These are phyloP conservation scores for Tinamus major DNA, from an alignment of 2,797 vertebrate species.

Conservation along the genomic window DNA sequence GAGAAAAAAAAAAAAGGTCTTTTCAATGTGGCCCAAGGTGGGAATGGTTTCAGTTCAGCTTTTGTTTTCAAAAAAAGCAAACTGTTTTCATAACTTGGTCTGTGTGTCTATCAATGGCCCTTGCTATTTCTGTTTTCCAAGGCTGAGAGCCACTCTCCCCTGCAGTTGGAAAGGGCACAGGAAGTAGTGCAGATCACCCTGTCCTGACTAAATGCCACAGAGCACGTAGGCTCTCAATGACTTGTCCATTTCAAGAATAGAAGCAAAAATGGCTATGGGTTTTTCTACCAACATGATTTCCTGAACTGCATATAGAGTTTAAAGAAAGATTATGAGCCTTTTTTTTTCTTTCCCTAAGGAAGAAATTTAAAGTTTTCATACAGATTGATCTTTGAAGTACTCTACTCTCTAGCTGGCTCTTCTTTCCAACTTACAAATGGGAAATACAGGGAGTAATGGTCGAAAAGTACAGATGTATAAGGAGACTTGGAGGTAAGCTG, in stretches of 20 bases:
- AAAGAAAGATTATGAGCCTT: fast-evolving
- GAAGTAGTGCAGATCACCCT: background rate
- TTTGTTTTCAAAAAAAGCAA: too few relatives aligned
- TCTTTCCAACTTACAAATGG: background rate
- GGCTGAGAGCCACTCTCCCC: too few relatives aligned
- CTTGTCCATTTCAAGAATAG: background rate
- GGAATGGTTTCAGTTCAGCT: too few relatives aligned
- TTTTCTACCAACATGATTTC: background rate
- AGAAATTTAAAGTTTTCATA: background rate
- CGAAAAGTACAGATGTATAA: background rate
- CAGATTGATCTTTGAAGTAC: background rate
- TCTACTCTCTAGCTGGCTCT: background rate
- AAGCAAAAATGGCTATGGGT: background rate
- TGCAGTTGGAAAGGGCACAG: too few relatives aligned
- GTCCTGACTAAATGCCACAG: background rate
- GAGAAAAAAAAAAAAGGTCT: too few relatives aligned
- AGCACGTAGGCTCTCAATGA: background rate
- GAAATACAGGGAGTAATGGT: background rate
- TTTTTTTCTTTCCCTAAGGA: background rate
- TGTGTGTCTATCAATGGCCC: too few relatives aligned
- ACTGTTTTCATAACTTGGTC: too few relatives aligned
- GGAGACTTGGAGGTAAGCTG: background rate
- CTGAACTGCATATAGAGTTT: background rate
- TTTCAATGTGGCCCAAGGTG: too few relatives aligned
- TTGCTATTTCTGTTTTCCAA: too few relatives aligned